Percentiles rank a stretch among this genome's conserved stretches.
These are phyloP conservation scores for Scatophagus argus DNA, from an alignment of 2,113 vertebrate species.

Conservation along the genomic window DNA sequence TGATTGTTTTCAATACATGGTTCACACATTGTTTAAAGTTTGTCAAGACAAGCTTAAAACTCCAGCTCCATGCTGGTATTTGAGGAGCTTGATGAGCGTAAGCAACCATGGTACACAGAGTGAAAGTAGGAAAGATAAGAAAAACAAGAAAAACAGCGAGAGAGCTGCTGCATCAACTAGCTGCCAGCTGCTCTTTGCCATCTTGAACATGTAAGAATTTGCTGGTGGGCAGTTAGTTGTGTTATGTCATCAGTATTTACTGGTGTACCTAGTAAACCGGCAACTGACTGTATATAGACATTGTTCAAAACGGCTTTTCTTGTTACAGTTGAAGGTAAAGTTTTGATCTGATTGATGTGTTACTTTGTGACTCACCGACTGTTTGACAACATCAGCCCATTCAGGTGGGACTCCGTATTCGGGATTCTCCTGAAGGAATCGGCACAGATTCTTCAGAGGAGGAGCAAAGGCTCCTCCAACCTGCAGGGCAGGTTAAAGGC, in stretches of 20 bases:
- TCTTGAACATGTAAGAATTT: constrained; percentile 1
- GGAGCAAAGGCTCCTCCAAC: constrained; percentile 98
- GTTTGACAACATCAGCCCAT: constrained; percentile 98
- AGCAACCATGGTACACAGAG: no score
- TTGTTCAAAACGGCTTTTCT: not conserved
- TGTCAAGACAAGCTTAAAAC: no score
- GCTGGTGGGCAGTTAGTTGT: not conserved
- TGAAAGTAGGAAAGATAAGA: no score
- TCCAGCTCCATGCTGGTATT: no score
- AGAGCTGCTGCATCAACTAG: no score
- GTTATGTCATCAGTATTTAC: not conserved
- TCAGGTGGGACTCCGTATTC: constrained; percentile 98
- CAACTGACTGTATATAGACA: not conserved
- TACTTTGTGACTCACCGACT: constrained; percentile 86
- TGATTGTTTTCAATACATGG: no score
- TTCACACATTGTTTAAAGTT: no score
- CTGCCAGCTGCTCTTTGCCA: no score
- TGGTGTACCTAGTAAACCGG: not conserved
- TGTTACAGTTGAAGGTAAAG: not conserved
- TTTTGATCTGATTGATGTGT: not conserved
- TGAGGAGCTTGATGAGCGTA: no score
- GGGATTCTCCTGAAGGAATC: constrained; percentile 97
- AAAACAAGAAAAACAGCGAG: no score
- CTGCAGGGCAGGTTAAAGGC: constrained; percentile 70
- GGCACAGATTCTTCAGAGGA: constrained; percentile 95